These are phyloP conservation scores for Regulus satrapa DNA, from an alignment of 2,113 vertebrate species.

Conservation along the genomic window DNA sequence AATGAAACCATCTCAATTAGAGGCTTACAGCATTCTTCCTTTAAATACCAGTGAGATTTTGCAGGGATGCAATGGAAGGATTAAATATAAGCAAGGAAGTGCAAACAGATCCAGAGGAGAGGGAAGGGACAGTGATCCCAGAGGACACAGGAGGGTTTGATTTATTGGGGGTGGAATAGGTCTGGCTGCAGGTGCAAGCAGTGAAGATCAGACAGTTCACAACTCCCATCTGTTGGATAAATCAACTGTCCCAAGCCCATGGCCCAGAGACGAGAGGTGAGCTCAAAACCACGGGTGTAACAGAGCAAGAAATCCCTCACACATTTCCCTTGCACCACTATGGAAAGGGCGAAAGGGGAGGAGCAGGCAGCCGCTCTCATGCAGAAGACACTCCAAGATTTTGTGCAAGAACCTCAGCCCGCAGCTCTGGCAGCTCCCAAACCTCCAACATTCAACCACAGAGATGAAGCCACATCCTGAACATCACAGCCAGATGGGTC, in stretches of 20 bases:
- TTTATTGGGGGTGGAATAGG: neutral
- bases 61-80: neutral
- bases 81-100: conserved; percentile 15
- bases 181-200: neutral
- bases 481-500: neutral
- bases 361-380: neutral
- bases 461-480: neutral
- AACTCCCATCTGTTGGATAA: neutral
- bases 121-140: neutral
- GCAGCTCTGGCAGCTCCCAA: neutral
- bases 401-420: accelerated
- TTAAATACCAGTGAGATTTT: neutral
- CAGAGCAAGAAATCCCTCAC: neutral
- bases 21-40: neutral
- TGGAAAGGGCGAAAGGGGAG: neutral
- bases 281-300: neutral
- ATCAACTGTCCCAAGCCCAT: neutral
- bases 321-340: neutral
- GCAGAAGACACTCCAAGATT: neutral
- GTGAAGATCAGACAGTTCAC: neutral
- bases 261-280: neutral
- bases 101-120: neutral
- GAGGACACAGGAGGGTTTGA: neutral
- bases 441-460: neutral
- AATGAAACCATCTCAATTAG: neutral